phyloP scores from a whole-genome alignment of 1,140 invertebrate genomes.

The Lordiphosa stackelbergi region DNA sequence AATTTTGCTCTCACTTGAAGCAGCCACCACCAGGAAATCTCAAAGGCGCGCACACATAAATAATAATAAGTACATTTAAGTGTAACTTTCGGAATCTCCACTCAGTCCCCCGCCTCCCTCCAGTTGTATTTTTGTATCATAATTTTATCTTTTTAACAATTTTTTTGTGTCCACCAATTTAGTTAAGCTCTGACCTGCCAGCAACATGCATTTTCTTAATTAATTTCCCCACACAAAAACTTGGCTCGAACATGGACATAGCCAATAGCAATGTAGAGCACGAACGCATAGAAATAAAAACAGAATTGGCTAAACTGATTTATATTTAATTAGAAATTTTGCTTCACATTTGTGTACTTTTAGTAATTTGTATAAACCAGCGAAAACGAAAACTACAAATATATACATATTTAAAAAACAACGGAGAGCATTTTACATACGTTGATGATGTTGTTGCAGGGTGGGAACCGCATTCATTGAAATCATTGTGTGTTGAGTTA shows the following conservation, averaged over 20 bases:
- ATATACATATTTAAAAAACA: conserved; percentile 35
- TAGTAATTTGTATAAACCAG: conserved; percentile 51
- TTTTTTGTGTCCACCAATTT: conserved; percentile 15
- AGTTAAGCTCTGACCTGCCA: conserved; percentile 64
- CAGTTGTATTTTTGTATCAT: conserved; percentile 29
- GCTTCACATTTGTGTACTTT: conserved; percentile 35
- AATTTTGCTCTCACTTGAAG: conserved; percentile 27
- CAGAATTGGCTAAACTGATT: conserved; percentile 33
- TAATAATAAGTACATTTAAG: conserved; percentile 42
- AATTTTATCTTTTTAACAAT: conserved; percentile 19
- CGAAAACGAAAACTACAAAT: conserved; percentile 27
- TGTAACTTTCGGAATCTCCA: conserved; percentile 36
- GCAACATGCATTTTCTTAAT: conserved; percentile 60
- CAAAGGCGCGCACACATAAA: conserved; percentile 47
- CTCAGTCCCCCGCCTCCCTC: conserved; percentile 1
- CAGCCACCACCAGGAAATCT: conserved; percentile 27
- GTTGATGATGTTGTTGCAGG: conserved; percentile 13
- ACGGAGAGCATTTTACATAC: conserved; percentile 21
- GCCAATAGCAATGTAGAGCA: conserved; percentile 14
- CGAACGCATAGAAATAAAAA: conserved; percentile 11
- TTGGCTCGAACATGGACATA: conserved; percentile 39
- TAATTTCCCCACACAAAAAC: conserved; percentile 20
- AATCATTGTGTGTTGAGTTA: background rate
- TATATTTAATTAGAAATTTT: conserved; percentile 37
- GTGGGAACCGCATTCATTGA: conserved; percentile 3